Evolutionary conservation across 35 echinoderm and acorn worm genomes (phyloP), one percentile per base, ranked within the genome.

Genomic region (Heliocidaris erythrogramma): DNA sequence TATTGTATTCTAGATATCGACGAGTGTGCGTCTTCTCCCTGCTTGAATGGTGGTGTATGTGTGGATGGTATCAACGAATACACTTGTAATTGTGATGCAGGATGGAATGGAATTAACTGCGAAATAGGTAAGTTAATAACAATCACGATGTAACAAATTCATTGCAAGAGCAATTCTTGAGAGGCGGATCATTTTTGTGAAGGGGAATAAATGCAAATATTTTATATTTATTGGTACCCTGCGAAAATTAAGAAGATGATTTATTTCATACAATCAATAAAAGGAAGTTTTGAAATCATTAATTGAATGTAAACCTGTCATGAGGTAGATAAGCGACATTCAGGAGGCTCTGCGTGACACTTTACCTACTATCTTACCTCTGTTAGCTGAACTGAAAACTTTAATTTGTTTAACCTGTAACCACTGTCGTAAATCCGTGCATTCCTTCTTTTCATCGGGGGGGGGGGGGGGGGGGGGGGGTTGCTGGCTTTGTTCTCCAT

Each of bases 1-100:
- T 47, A 48, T 86, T 85, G 71, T 86, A 47, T 56, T 84, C 10
- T 88, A 98, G 97, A 96, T 94, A 95, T 95, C 18, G 95, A 98
- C 30, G 97, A 98, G 69, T 98, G 97, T 96, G 85, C 86, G 13
- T 94, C 90, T 29, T 86, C 92, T 31, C 97, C 97, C 17, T 98
- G 97, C 30, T 18, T 59, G 10, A 98, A 98, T 92, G 97, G 97
- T 4, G 93, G 47, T 1, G 59, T 31, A 47, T 95, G 94, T 61
- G 2, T 48, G 17, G 88, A 95, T 30, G 47, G n/a, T 2, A 69
- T 95, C 49, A 90, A 88, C 30, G 21, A 42, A 48, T 95, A 90
- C 94, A 89, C 47, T 27, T 95, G 94, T 90, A 21, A 47, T 2
- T 95, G 94, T 52, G 86, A 18, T 31, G 47, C 85, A 16, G 94